phyloP scores from a whole-genome alignment of 1,140 invertebrate genomes.

The Pachyrhynchus sulphureomaculatus region DNA sequence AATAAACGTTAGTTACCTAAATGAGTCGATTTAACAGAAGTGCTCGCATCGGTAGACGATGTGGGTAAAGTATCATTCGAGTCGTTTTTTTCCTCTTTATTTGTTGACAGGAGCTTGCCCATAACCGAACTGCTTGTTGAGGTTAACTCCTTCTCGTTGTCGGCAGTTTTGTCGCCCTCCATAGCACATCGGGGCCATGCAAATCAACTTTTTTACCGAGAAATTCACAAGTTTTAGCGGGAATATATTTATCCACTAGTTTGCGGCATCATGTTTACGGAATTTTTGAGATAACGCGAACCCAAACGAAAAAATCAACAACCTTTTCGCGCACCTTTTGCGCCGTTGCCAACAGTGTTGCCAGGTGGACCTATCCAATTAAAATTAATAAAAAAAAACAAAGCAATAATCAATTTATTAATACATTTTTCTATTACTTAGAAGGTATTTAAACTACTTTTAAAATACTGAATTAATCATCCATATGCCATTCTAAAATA shows the following conservation, averaged over 20 bases:
- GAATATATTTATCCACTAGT: not conserved
- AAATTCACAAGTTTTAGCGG: not conserved
- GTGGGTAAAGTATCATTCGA: slow-evolving; percentile 42
- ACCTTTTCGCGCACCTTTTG: slow-evolving; percentile 3
- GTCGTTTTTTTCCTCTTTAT: slow-evolving; percentile 41
- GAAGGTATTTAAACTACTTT: no score
- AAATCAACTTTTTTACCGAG: not conserved
- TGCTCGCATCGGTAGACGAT: slow-evolving; percentile 43
- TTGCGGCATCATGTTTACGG: slow-evolving; percentile 25
- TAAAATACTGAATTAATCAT: no score
- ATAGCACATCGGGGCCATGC: slow-evolving; percentile 66
- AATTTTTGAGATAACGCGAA: slow-evolving; percentile 13
- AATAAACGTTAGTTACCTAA: slow-evolving; percentile 25
- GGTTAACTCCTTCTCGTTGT: slow-evolving; percentile 41
- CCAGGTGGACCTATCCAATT: no score
- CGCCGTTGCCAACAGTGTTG: slow-evolving; percentile 23
- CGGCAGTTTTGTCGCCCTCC: slow-evolving; percentile 34
- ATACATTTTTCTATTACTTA: no score
- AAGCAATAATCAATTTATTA: no score
- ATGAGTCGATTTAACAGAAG: slow-evolving; percentile 27
- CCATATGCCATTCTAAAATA: no score
- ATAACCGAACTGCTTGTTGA: slow-evolving; percentile 34
- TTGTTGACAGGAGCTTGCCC: slow-evolving; percentile 34
- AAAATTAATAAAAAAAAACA: no score
- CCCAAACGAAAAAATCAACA: slow-evolving; percentile 5